A percentile compares a stretch with the other conserved stretches of the same genome.
phyloP scores from a whole-genome alignment of 2,888 invertebrate species.

The Eledone cirrhosa region DNA sequence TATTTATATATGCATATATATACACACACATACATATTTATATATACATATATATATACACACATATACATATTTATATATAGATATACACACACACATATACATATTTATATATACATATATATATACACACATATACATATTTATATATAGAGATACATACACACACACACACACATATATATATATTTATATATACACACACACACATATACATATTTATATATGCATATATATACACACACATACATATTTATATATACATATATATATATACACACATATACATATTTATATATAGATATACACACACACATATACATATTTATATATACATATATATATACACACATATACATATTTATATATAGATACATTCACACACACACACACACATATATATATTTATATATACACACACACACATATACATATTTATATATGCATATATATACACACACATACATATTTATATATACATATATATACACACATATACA shows the following conservation, averaged over 20 bases:
- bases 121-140: background rate
- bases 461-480: conserved; percentile 12
- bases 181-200: too few species aligned
- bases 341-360: background rate
- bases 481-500: conserved; percentile 4
- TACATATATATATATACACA: background rate
- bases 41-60: background rate
- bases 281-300: background rate
- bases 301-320: too few species aligned
- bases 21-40: background rate
- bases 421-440: too few species aligned
- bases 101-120: background rate
- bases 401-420: background rate
- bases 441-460: background rate
- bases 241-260: too few species aligned
- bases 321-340: background rate
- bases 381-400: background rate
- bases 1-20: background rate
- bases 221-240: background rate
- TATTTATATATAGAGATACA: background rate
- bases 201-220: background rate
- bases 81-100: background rate
- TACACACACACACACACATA: too few species aligned
- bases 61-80: background rate
- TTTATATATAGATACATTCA: background rate